Percentiles rank a stretch among this genome's conserved stretches.
phyloP scores from a whole-genome alignment of 2,888 invertebrate species.

The Drosophila kuntzei region DNA sequence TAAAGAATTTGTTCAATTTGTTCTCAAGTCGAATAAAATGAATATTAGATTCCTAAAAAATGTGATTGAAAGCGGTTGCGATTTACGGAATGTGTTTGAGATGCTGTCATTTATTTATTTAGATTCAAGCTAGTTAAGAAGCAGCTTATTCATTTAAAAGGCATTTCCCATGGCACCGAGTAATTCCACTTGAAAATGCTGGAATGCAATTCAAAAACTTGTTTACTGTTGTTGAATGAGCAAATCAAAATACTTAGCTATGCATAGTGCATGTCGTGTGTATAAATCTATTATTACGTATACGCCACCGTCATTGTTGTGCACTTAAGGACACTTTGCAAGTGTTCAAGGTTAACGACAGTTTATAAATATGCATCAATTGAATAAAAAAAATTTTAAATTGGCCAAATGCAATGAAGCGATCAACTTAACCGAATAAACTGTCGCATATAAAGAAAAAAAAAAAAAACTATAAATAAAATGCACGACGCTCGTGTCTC shows the following conservation, averaged over 20 bases:
- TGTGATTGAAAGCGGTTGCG: too few relatives aligned
- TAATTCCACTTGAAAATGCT: constrained; percentile 4
- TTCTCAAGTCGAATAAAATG: too few relatives aligned
- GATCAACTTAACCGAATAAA: constrained; percentile 41
- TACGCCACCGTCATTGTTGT: constrained; percentile 15
- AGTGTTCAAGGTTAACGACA: constrained; percentile 57
- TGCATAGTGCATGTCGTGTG: background rate
- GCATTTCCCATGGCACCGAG: background rate
- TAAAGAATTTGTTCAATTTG: too few relatives aligned
- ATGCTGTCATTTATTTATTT: background rate
- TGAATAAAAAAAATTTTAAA: constrained; percentile 59
- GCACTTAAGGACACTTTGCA: constrained; percentile 6
- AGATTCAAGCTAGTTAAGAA: background rate
- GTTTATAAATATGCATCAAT: constrained; percentile 54
- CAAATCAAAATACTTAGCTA: constrained; percentile 6
- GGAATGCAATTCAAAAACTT: background rate
- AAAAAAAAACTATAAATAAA: constrained; percentile 11
- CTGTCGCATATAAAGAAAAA: constrained; percentile 7
- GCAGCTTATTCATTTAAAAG: background rate
- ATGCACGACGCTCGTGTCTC: constrained; percentile 5
- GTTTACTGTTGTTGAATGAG: constrained; percentile 6
- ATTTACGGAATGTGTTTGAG: background rate
- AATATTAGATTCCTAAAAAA: too few relatives aligned
- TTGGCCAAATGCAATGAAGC: constrained; percentile 69
- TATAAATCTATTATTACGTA: constrained; percentile 27